Conservation (phyloP, 2,888 invertebrate species). For the Phania funesta region DNA sequence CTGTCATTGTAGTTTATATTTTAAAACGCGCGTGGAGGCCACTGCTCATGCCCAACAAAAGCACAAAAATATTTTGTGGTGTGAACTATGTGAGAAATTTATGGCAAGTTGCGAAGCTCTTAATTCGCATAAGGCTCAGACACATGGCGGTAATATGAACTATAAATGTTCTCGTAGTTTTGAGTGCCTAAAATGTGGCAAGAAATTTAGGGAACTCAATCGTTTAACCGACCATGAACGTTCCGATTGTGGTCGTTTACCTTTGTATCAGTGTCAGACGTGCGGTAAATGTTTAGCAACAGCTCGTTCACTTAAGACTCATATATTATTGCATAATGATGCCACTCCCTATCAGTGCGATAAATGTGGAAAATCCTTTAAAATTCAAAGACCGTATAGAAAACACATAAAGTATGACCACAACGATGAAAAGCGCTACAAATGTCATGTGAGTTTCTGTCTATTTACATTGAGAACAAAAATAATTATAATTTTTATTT, state of each 20-base stretch:
- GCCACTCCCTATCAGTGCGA: conserved; percentile 78
- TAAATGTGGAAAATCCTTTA: conserved; percentile 77
- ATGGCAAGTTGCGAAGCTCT: conserved; percentile 80
- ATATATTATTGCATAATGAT: conserved; percentile 80
- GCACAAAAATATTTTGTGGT: conserved; percentile 80
- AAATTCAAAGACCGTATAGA: conserved; percentile 79
- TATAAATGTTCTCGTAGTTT: conserved; percentile 71
- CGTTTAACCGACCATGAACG: conserved; percentile 80
- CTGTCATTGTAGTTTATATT: conserved; percentile 79
- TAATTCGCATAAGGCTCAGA: conserved; percentile 78
- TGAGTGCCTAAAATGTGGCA: conserved; percentile 79
- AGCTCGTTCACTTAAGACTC: conserved; percentile 80
- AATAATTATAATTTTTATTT: neutral
- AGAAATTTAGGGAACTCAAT: conserved; percentile 78
- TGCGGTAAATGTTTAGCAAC: conserved; percentile 81
- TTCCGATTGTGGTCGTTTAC: conserved; percentile 80
- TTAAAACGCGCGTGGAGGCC: conserved; percentile 79
- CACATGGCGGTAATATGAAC: conserved; percentile 73
- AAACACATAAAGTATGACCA: conserved; percentile 80
- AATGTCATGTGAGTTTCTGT: conserved; percentile 78
- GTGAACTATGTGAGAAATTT: conserved; percentile 80
- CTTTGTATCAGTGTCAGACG: conserved; percentile 77
- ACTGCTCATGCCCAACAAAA: conserved; percentile 78
- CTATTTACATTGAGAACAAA: conserved; percentile 13
- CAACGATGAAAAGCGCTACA: conserved; percentile 81